Percentiles rank a stretch among this genome's conserved stretches.
Conservation (phyloP, 2,888 invertebrate species). For the Platynereis dumerilii region DNA sequence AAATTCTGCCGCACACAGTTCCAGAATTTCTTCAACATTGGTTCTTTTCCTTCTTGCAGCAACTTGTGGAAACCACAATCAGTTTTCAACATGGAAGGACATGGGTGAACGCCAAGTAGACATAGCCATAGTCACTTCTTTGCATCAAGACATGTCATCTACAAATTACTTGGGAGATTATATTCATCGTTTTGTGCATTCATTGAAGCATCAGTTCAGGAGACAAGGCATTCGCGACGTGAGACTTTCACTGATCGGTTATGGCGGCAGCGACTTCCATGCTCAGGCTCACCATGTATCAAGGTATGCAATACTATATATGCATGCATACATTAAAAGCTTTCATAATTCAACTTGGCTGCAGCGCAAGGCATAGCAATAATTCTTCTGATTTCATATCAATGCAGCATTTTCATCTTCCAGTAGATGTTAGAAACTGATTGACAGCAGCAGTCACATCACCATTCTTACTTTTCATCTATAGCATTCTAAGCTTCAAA, state of each 20-base stretch:
- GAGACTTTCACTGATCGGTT: not conserved
- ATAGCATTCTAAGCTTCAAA: too few species aligned
- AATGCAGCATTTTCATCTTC: not conserved
- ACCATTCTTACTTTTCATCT: too few species aligned
- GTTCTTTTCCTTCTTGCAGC: too few species aligned
- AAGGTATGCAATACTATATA: not conserved
- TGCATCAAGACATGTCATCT: not conserved
- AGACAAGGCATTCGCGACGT: not conserved
- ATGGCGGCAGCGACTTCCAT: conserved; percentile 6
- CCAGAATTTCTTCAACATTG: too few species aligned
- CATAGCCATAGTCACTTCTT: not conserved
- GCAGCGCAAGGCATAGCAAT: too few species aligned
- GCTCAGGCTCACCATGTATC: not conserved
- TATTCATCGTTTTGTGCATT: not conserved
- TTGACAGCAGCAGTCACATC: too few species aligned
- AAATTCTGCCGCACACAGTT: not conserved
- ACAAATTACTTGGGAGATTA: not conserved
- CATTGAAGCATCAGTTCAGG: not conserved
- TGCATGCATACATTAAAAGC: too few species aligned
- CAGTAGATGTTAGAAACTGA: too few species aligned
- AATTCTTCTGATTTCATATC: not conserved
- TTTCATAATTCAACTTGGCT: too few species aligned
- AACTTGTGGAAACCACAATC: not conserved
- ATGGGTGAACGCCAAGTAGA: conserved; percentile 3
- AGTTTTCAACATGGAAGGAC: not conserved